Base-by-base conservation (phyloP, 2,797 vertebrate species). In the Fistularia tabacaria region DNA sequence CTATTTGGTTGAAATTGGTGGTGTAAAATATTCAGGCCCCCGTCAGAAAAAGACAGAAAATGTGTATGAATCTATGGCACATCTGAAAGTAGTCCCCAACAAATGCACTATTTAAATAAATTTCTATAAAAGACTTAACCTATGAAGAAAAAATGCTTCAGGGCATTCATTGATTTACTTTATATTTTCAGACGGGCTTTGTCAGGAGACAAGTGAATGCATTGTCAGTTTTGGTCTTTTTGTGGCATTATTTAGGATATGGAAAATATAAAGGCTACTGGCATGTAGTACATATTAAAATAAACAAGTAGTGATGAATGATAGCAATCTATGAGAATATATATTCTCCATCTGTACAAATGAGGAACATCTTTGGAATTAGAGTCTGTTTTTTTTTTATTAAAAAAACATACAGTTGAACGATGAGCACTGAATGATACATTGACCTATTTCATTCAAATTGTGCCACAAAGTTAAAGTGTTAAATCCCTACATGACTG, bases 91-190 rank as follows among this genome's bases (percentile, higher is more conserved):
- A 59, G 42, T 64, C 67, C 59, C 53, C 43, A 58, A 69, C 46
- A 53, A 60, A 62, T 56, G 62, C 67, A 71, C 64, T 66, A 9
- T 39, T n/a, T 54, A 46, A 15, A 9, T 51, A 43, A 12, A 10
- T 6, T 11, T 11, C 6, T 43, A 3, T 10, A 43, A 43, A 43
- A 11, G 12, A n/a, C 12, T 43, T 4, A 3, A 43, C 42, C 42
- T 6, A 12, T 43, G 6, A 43, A n/a, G 12, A 10, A 6, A n/a
- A 6, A n/a, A 43, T 11, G 10, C 10, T 40, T 40, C 8, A 40
- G 8, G 10, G 39, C 10, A 40, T 40, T 40, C 25, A 25, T 40
- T 40, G 7, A 40, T 8, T 40, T 40, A 40, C 39, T 8, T 8
- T 40, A 40, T 40, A 40, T 40, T 40, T 40, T 8, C 10, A 10